phyloP scores from a whole-genome alignment of 2,797 vertebrate genomes.

The Taenioides sp. region DNA sequence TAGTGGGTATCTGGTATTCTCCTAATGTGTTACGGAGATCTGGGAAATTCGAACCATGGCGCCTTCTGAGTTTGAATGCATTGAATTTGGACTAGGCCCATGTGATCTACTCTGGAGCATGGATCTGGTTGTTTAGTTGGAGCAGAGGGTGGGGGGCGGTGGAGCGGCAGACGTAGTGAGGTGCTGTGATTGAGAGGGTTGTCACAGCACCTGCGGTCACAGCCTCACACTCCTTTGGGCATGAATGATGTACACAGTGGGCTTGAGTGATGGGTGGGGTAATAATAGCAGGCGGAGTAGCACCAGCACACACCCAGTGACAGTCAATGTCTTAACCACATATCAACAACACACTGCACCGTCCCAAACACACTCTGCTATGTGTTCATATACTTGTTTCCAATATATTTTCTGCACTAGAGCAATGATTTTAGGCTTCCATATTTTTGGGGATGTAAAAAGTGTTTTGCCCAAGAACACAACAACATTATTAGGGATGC shows the following conservation, averaged over 20 bases:
- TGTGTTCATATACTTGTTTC: no score
- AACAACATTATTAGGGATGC: no score
- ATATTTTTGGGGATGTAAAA: no score
- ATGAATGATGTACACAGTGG: constrained; percentile 72
- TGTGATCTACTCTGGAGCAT: neutral
- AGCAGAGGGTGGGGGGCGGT: constrained; percentile 28
- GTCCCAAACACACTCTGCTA: constrained; percentile 3
- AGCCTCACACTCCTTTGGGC: constrained; percentile 58
- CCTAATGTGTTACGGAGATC: no score
- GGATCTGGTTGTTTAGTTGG: constrained; percentile 22
- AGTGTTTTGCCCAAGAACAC: no score
- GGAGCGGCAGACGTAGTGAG: constrained; percentile 48
- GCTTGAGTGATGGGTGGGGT: constrained; percentile 70
- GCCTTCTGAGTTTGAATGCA: no score
- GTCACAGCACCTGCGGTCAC: constrained; percentile 68
- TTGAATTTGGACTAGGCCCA: no score
- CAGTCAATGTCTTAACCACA: constrained; percentile 49
- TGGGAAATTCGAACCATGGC: no score
- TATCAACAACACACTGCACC: constrained; percentile 31
- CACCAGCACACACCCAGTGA: constrained; percentile 66
- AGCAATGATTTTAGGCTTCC: no score
- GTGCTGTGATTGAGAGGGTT: constrained; percentile 71
- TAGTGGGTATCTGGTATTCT: no score
- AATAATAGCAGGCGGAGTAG: constrained; percentile 71
- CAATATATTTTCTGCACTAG: no score